Conservation (phyloP, 2,113 vertebrate genomes). For the Peromyscus maniculatus region DNA sequence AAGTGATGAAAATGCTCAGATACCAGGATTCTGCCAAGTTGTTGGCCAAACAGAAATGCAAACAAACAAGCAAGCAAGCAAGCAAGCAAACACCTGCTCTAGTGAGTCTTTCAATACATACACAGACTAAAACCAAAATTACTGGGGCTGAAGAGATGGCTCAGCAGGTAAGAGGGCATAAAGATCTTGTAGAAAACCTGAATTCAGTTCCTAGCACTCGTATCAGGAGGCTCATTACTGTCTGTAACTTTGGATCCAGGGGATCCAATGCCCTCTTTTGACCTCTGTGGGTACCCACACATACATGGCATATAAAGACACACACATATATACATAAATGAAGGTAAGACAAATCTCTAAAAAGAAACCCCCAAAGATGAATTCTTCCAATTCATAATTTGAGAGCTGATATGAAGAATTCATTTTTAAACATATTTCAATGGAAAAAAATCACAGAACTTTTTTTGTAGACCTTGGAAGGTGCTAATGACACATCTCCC, state of each 20-base stretch:
- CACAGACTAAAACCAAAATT: neutral
- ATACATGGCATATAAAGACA: neutral
- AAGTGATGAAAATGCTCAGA: neutral
- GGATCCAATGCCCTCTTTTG: neutral
- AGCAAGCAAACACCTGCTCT: neutral
- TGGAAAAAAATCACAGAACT: neutral
- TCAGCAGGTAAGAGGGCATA: neutral
- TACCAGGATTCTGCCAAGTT: neutral
- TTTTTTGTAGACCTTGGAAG: slow-evolving; percentile 41
- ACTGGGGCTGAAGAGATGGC: neutral
- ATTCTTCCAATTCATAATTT: neutral
- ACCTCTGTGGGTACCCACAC: neutral
- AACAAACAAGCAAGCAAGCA: neutral
- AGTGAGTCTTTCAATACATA: neutral
- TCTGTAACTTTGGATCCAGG: neutral
- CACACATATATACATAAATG: neutral
- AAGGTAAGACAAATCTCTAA: neutral
- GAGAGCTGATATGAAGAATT: neutral
- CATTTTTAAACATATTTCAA: slow-evolving; percentile 45
- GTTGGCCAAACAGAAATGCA: neutral
- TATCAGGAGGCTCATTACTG: neutral
- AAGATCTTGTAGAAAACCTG: too few relatives aligned
- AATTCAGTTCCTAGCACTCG: neutral
- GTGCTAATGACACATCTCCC: slow-evolving; percentile 51
- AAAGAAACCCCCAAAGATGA: neutral